These are phyloP conservation scores for Scaptomyza pallida DNA, from an alignment of 1,140 invertebrate species.

Conservation along the genomic window DNA sequence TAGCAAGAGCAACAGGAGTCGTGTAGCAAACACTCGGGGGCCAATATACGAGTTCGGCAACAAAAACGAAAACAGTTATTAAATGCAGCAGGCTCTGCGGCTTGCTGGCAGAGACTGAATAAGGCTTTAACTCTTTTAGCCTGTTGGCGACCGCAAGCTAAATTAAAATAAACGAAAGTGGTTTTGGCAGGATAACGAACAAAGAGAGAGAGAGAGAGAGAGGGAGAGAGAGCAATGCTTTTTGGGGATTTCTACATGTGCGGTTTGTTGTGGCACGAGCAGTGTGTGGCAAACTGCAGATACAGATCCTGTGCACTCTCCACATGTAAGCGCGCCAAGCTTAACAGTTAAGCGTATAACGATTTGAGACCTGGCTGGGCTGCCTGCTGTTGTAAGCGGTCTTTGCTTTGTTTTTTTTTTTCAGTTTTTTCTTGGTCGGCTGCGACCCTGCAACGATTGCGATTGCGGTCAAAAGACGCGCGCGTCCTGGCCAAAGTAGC, in stretches of 20 bases:
- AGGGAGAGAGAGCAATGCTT: conserved; percentile 4
- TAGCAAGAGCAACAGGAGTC: conserved; percentile 27
- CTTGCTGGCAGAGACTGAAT: not conserved
- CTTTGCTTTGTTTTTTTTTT: conserved; percentile 40
- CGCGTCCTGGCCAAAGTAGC: conserved; percentile 65
- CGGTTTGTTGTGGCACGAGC: not conserved
- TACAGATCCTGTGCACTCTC: conserved; percentile 21
- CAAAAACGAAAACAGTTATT: conserved; percentile 81
- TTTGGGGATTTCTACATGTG: not conserved
- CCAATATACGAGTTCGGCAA: conserved; percentile 57
- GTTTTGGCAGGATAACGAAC: conserved; percentile 66
- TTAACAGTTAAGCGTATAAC: conserved; percentile 63
- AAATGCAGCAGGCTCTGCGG: conserved; percentile 65
- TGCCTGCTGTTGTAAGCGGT: conserved; percentile 43
- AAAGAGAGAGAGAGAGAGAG: conserved; percentile 4
- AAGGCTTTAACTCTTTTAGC: not conserved
- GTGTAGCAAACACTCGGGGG: conserved; percentile 56
- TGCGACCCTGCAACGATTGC: conserved; percentile 63
- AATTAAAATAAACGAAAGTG: conserved; percentile 83
- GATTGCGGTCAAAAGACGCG: conserved; percentile 80
- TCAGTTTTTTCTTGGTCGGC: conserved; percentile 3
- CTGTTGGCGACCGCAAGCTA: conserved; percentile 61
- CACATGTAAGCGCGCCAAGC: conserved; percentile 65
- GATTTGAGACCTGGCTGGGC: conserved; percentile 20
- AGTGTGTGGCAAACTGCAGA: conserved; percentile 6